Conservation (phyloP, 2,113 vertebrate species). For the Paradoxurus hermaphroditus region DNA sequence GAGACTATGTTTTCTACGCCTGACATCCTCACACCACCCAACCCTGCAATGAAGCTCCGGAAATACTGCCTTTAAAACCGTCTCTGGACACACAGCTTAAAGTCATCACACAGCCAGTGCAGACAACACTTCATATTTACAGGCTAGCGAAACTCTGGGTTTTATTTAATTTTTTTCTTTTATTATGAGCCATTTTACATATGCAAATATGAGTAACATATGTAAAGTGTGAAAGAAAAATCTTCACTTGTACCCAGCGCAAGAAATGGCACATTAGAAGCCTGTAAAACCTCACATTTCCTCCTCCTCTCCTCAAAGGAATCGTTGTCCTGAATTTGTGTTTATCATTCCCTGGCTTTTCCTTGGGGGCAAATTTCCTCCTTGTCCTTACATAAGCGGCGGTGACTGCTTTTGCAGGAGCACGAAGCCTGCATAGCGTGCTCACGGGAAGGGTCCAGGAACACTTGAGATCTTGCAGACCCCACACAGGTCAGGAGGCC, state of each 20-base stretch:
- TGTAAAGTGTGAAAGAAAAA: background rate
- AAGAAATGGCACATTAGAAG: background rate
- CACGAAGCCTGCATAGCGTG: rapidly evolving
- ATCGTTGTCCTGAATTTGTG: background rate
- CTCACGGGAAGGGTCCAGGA: background rate
- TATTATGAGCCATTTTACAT: background rate
- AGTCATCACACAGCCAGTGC: background rate
- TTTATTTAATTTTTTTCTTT: background rate
- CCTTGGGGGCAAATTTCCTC: background rate
- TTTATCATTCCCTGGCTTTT: background rate
- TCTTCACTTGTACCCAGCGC: background rate
- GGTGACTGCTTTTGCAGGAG: background rate
- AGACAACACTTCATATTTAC: background rate
- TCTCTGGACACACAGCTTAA: background rate
- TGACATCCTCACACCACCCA: too few relatives aligned
- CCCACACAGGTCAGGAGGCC: background rate
- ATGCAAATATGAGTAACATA: background rate
- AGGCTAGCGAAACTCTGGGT: background rate
- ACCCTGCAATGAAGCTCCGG: background rate
- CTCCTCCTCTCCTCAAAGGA: background rate
- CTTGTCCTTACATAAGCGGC: background rate
- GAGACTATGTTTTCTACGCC: background rate
- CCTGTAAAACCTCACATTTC: rapidly evolving
- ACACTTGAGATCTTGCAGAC: background rate
- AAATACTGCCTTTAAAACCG: background rate